Evolutionary conservation across 2,797 vertebrate species (phyloP).

Genomic region (Pangasius macronema): DNA sequence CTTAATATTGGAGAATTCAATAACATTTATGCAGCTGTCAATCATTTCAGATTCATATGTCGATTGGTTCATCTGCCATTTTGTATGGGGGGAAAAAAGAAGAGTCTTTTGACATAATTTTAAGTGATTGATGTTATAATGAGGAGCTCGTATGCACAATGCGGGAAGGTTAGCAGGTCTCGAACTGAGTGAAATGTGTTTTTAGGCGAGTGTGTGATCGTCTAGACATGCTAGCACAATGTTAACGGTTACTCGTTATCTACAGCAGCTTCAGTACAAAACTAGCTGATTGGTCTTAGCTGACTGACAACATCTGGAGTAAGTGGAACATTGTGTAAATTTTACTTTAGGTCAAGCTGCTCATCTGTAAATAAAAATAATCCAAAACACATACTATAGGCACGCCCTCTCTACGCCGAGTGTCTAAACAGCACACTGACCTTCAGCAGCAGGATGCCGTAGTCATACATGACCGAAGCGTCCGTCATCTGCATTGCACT

Average conservation of each 20-base stretch:
- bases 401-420: not conserved
- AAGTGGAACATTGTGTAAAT: not conserved
- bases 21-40: no score
- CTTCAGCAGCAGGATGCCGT: slow-evolving; percentile 88
- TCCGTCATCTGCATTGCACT: slow-evolving; percentile 86
- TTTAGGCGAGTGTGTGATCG: no score
- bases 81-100: not conserved
- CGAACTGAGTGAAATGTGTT: not conserved
- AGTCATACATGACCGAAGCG: slow-evolving; percentile 84
- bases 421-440: slow-evolving; percentile 62
- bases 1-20: no score
- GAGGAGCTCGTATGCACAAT: no score
- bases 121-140: no score
- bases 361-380: not conserved
- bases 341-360: not conserved
- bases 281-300: not conserved
- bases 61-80: no score
- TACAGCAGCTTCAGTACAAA: not conserved
- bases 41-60: no score
- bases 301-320: not conserved
- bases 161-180: no score
- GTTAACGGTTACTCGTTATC: not conserved
- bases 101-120: not conserved
- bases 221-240: not conserved
- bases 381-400: not conserved